These are phyloP conservation scores for Chrysochloris asiatica DNA, from an alignment of 2,113 vertebrate species.

Conservation along the genomic window DNA sequence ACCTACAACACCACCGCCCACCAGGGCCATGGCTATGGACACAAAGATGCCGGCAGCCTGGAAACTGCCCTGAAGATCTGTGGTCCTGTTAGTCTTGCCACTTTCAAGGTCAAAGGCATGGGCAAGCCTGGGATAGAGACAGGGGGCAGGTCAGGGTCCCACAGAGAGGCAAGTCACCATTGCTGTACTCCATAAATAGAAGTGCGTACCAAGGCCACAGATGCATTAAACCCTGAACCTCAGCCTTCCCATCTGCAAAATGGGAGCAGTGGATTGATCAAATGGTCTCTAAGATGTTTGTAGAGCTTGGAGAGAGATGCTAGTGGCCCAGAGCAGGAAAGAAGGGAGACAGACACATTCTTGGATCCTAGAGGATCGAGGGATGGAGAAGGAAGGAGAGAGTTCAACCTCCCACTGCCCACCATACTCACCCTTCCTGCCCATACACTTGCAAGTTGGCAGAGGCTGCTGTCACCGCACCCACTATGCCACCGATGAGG, in stretches of 20 bases:
- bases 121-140: slow-evolving; percentile 83
- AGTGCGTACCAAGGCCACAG: background rate
- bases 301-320: background rate
- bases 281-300: background rate
- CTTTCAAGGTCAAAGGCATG: slow-evolving; percentile 84
- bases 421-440: slow-evolving; percentile 85
- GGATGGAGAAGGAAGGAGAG: background rate
- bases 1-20: slow-evolving; percentile 92
- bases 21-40: slow-evolving; percentile 90
- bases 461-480: slow-evolving; percentile 90
- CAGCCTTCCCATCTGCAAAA: background rate
- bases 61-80: slow-evolving; percentile 88
- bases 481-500: slow-evolving; percentile 92
- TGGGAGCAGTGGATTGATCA: background rate
- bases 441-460: slow-evolving; percentile 87
- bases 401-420: fast-evolving
- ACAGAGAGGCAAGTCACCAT: background rate
- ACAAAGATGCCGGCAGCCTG: slow-evolving; percentile 93
- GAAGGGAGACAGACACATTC: background rate
- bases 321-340: background rate
- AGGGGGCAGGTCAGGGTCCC: background rate
- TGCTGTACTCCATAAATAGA: background rate
- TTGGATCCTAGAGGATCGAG: background rate
- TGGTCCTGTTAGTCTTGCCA: slow-evolving; percentile 33
- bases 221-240: background rate